These are phyloP conservation scores for Notospermus geniculatus DNA, from an alignment of 1,140 invertebrate species.

Conservation along the genomic window DNA sequence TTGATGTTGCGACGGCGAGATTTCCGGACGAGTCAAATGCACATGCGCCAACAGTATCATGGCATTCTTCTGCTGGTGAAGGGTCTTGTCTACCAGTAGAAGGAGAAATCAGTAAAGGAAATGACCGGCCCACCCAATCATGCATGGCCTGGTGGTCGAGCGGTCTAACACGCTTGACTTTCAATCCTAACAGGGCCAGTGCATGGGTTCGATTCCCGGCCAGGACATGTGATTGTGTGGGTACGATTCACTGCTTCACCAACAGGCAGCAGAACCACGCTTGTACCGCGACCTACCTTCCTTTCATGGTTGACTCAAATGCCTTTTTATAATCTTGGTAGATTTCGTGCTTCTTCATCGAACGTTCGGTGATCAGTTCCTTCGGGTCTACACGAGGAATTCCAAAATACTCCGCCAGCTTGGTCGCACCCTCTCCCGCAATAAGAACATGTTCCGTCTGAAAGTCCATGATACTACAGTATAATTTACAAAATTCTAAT, in stretches of 20 bases:
- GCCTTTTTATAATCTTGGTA: background rate
- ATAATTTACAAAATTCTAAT: no score
- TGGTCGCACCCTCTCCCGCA: conserved; percentile 69
- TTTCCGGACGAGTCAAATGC: conserved; percentile 69
- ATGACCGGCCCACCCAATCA: no score
- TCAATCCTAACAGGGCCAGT: no score
- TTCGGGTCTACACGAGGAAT: conserved; percentile 60
- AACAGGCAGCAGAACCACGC: no score
- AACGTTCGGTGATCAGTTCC: background rate
- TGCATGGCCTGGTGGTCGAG: no score
- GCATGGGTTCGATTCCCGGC: no score
- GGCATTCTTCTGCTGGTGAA: no score
- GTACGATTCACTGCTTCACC: no score
- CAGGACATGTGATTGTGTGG: no score
- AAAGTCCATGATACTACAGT: conserved; percentile 6
- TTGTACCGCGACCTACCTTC: conserved; percentile 3
- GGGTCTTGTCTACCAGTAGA: no score
- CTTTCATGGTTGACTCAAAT: background rate
- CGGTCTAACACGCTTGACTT: no score
- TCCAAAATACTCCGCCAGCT: conserved; percentile 64
- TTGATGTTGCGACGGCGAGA: conserved; percentile 77
- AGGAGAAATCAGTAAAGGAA: no score
- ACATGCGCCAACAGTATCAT: conserved; percentile 76
- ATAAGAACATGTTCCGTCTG: conserved; percentile 70
- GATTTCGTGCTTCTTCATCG: background rate